A percentile compares a stretch with the other conserved stretches of the same genome.
These are phyloP conservation scores for Rallus crepitans DNA, from an alignment of 2,797 vertebrate species.

Conservation along the genomic window DNA sequence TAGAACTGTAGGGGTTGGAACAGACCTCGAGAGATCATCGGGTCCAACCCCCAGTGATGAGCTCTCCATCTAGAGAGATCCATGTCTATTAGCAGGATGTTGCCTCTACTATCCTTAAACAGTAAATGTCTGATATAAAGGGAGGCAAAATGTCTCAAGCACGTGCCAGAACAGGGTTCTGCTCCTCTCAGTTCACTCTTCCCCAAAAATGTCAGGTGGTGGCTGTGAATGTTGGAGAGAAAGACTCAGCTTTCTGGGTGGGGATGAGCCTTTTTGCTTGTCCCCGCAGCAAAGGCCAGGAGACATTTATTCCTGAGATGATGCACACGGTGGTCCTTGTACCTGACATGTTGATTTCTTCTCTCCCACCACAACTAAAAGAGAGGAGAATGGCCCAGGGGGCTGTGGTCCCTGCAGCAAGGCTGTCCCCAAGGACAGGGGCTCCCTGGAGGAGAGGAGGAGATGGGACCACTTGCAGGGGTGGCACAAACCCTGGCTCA, in stretches of 20 bases:
- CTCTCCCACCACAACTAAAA: background rate
- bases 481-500: background rate
- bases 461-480: too few relatives aligned
- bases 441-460: background rate
- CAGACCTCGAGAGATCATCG: too few relatives aligned
- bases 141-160: background rate
- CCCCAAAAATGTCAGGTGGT: background rate
- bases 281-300: background rate
- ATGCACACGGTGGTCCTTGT: background rate
- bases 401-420: background rate
- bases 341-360: background rate
- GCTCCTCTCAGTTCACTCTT: background rate
- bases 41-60: background rate
- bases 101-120: background rate
- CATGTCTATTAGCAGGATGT: background rate
- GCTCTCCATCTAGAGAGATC: background rate
- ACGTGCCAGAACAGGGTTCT: background rate
- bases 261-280: background rate
- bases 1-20: too few relatives aligned
- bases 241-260: accelerated
- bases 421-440: background rate
- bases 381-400: background rate
- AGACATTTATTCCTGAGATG: background rate
- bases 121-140: background rate
- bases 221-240: background rate